Conservation (phyloP, 2,888 invertebrate species). For the Congeria kusceri region DNA sequence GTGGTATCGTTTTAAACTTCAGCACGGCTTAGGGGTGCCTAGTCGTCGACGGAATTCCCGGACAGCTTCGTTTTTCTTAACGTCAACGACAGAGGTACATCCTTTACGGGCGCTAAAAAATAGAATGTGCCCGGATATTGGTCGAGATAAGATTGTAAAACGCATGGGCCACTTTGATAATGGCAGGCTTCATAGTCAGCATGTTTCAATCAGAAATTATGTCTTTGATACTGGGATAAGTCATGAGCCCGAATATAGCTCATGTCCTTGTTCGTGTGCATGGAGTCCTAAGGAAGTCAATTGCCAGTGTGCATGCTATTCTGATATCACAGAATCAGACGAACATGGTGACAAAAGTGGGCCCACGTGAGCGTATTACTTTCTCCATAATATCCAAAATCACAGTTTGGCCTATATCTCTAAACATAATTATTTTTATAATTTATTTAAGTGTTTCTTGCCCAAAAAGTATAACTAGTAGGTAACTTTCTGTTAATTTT, state of each 20-base stretch:
- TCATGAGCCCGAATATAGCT: constrained; percentile 25
- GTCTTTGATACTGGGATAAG: constrained; percentile 15
- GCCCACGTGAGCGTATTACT: no score
- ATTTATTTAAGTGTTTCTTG: no score
- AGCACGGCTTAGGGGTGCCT: constrained; percentile 67
- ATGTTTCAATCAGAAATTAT: constrained; percentile 4
- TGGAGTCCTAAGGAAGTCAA: constrained; percentile 35
- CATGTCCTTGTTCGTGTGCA: constrained; percentile 50
- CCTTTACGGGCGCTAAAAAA: constrained; percentile 67
- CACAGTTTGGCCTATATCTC: no score
- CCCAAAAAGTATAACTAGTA: no score
- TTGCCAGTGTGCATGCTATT: constrained; percentile 40
- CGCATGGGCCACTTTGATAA: constrained; percentile 19
- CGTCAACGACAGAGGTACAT: constrained; percentile 80
- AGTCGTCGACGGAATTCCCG: constrained; percentile 77
- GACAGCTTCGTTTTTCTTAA: constrained; percentile 78
- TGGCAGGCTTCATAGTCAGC: constrained; percentile 1
- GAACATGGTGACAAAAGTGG: background rate
- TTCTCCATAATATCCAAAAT: no score
- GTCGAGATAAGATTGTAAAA: constrained; percentile 24
- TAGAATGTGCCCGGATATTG: constrained; percentile 63
- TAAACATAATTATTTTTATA: no score
- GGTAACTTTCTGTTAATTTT: no score
- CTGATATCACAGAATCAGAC: constrained; percentile 34
- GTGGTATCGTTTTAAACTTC: constrained; percentile 79